Evolutionary conservation across 2,888 invertebrate species (phyloP), one percentile per base, ranked within the genome.

Genomic region (Plagiodera versicolora): DNA sequence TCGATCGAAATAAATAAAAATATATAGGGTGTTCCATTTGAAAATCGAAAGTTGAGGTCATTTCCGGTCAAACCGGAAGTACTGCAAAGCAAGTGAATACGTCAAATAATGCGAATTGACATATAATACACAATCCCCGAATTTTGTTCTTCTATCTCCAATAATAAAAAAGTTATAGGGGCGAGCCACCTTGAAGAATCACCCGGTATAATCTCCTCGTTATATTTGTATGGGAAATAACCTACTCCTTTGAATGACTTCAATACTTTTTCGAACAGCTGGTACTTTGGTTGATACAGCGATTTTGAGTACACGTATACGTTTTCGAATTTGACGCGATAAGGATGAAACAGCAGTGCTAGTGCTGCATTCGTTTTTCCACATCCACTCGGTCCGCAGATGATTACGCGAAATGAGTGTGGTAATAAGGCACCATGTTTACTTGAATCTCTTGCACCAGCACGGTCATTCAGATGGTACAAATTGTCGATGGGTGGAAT

Each of bases 341-440:
- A 61, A 20, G 49, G 46, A 52, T 52, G 20, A 20, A 53, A 58
- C 14, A 63, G 18, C 30, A 65, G 32, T 11, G 60, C 14, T n/a
- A 64, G 6, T 28, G 60, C 47, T 9, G 56, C 54, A 51, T 65
- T 65, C 4, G 65, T 65, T 51, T 65, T 58, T 9, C 65, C 58
- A 35, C 63, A 60, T 20, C 56, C 57, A 10, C 47, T 54, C 2
- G 61, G n/a, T 16, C 65, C 57, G 18, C 55, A 61, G 45, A 64
- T 39, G 17, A 61, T 64, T 17, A 18, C 44, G 9, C 59, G 48
- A 56, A 63, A 46, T 14, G 51, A 47, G 32, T 56, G 47, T 8
- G 64, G 61, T 30, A 64, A 24, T 32, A 61, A 48, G 50, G 30
- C 39, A 19, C 61, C 49, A 53, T 64, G 64, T 53, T 55, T 57